phyloP scores from a whole-genome alignment of 2,888 invertebrate genomes.

The Venusia cambrica region DNA sequence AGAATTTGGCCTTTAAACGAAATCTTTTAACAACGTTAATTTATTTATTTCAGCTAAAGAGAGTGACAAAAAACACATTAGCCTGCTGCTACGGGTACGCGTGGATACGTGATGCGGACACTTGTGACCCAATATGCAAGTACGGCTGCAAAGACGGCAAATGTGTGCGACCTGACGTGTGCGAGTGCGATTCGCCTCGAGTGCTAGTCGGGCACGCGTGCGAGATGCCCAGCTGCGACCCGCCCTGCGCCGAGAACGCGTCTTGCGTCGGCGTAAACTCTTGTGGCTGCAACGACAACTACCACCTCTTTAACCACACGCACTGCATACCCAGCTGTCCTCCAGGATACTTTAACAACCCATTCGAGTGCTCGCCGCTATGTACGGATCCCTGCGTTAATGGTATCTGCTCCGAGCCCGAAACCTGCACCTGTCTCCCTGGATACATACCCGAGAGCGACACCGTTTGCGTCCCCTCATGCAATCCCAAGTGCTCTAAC shows the following conservation, averaged over 20 bases:
- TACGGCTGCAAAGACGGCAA: conserved; percentile 46
- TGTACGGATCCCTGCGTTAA: conserved; percentile 61
- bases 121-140: conserved; percentile 36
- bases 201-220: conserved; percentile 30
- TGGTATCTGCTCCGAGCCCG: conserved; percentile 65
- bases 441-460: conserved; percentile 38
- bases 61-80: conserved; percentile 9
- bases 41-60: conserved; percentile 27
- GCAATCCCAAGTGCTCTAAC: conserved; percentile 33
- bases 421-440: conserved; percentile 59
- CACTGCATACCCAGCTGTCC: conserved; percentile 22
- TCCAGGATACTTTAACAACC: conserved; percentile 17
- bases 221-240: conserved; percentile 51
- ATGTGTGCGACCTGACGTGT: conserved; percentile 45
- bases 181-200: conserved; percentile 46
- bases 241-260: conserved; percentile 56
- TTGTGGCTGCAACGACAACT: conserved; percentile 37
- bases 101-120: conserved; percentile 11
- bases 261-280: conserved; percentile 35
- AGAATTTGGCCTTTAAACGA: no score
- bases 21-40: no score
- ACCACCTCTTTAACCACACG: conserved; percentile 17
- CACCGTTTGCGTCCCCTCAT: conserved; percentile 34
- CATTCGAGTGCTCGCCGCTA: conserved; percentile 52
- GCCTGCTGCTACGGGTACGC: conserved; percentile 32